Conservation (phyloP, 2,113 vertebrate species). For the Panthera uncia region DNA sequence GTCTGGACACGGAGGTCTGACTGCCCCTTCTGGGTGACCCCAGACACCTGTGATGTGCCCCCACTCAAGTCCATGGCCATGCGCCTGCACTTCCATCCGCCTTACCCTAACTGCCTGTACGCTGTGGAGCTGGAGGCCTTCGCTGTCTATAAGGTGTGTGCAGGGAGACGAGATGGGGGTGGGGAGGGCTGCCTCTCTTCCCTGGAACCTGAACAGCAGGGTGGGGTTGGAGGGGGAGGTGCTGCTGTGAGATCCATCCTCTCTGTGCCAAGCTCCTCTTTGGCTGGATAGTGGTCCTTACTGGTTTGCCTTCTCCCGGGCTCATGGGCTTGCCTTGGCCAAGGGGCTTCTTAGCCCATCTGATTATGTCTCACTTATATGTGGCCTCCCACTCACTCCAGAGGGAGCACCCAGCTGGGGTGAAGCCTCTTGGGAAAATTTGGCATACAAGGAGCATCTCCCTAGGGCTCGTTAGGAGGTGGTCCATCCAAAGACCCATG, state of each 20-base stretch:
- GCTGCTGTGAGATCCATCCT: neutral
- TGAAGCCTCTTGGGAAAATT: neutral
- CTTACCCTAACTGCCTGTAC: conserved; percentile 86
- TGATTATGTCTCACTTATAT: neutral
- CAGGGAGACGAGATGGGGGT: accelerated
- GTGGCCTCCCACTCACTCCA: too few relatives aligned
- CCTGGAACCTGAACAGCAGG: neutral
- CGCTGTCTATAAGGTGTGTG: conserved; percentile 89
- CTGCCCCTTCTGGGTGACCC: conserved; percentile 88
- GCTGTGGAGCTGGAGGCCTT: conserved; percentile 93
- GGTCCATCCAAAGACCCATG: neutral
- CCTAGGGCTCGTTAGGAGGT: neutral
- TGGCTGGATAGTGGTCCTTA: neutral
- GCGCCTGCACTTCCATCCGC: conserved; percentile 88
- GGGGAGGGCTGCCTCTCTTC: neutral
- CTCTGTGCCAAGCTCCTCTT: neutral
- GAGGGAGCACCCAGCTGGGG: neutral
- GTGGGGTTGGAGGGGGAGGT: neutral
- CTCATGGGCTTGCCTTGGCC: neutral
- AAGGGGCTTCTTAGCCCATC: neutral
- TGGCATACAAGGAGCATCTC: neutral
- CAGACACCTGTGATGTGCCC: conserved; percentile 86
- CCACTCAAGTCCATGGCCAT: conserved; percentile 91
- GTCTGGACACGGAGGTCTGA: conserved; percentile 86
- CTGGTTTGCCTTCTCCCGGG: neutral